Conservation (phyloP, 2,888 invertebrate genomes). For the Cyclophora albipunctata region DNA sequence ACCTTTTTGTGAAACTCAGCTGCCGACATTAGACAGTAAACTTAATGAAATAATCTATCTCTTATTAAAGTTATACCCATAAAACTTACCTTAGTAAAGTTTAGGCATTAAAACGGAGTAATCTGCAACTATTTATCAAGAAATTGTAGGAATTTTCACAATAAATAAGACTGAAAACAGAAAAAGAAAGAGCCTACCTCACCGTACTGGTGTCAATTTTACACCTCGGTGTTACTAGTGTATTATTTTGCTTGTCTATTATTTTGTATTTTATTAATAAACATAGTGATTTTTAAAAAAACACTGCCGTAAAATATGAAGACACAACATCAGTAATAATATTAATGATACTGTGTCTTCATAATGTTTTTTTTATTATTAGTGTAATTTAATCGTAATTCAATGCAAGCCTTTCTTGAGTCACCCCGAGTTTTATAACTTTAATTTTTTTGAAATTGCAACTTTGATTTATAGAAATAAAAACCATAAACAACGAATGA, state of each 20-base stretch:
- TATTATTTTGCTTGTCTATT: slow-evolving; percentile 18
- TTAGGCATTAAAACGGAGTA: slow-evolving; percentile 67
- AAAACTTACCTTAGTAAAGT: slow-evolving; percentile 63
- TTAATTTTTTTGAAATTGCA: too few relatives aligned
- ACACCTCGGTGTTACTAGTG: slow-evolving; percentile 41
- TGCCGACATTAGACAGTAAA: slow-evolving; percentile 47
- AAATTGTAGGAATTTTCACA: slow-evolving; percentile 62
- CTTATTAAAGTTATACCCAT: slow-evolving; percentile 4
- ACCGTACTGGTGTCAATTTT: slow-evolving; percentile 70
- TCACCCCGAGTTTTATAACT: too few relatives aligned
- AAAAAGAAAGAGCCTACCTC: slow-evolving; percentile 74
- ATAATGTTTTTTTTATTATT: too few relatives aligned
- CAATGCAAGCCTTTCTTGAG: too few relatives aligned
- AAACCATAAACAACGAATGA: too few relatives aligned
- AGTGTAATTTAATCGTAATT: too few relatives aligned
- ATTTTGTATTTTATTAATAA: too few relatives aligned
- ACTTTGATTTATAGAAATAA: too few relatives aligned
- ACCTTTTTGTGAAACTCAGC: slow-evolving; percentile 56
- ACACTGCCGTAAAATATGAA: too few relatives aligned
- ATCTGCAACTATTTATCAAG: slow-evolving; percentile 48
- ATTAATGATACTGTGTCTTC: too few relatives aligned
- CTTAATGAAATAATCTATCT: slow-evolving; percentile 27
- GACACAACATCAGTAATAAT: too few relatives aligned
- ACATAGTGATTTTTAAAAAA: too few relatives aligned
- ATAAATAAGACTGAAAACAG: slow-evolving; percentile 72